Evolutionary conservation across 2,797 vertebrate species (phyloP).

Genomic region (Nasua narica): DNA sequence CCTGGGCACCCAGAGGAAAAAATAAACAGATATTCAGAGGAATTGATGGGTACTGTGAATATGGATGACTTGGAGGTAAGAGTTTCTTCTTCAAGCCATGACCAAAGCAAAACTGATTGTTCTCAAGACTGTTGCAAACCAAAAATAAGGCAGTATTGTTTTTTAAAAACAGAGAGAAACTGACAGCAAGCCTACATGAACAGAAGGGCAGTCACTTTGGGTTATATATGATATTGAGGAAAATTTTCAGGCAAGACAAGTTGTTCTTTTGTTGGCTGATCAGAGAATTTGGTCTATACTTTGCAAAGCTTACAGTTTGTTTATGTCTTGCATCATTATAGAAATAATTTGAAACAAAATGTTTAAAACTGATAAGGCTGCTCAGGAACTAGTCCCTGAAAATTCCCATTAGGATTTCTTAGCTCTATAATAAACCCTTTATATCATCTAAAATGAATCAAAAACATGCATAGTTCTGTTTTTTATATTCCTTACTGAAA

Average conservation of each 20-base stretch:
- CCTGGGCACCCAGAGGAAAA: neutral
- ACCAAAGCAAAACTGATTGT: neutral
- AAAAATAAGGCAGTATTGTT: neutral
- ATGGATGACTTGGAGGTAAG: neutral
- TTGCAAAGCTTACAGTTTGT: neutral
- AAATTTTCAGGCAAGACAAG: neutral
- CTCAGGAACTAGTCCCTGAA: neutral
- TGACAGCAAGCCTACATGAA: neutral
- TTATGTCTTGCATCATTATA: neutral
- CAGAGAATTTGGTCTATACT: neutral
- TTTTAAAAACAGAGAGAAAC: neutral
- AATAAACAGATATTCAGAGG: neutral
- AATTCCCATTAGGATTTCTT: neutral
- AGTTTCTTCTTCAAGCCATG: neutral
- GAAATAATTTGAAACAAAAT: neutral
- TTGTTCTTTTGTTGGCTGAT: neutral
- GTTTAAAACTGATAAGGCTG: neutral
- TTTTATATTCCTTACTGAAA: neutral
- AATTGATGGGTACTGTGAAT: neutral
- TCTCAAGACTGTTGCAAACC: neutral
- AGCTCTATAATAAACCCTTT: neutral
- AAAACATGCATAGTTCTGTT: neutral
- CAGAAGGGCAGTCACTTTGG: neutral
- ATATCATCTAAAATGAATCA: neutral
- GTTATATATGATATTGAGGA: neutral